Conservation (phyloP, 2,888 invertebrate species). For the Falcaria lacertinaria region DNA sequence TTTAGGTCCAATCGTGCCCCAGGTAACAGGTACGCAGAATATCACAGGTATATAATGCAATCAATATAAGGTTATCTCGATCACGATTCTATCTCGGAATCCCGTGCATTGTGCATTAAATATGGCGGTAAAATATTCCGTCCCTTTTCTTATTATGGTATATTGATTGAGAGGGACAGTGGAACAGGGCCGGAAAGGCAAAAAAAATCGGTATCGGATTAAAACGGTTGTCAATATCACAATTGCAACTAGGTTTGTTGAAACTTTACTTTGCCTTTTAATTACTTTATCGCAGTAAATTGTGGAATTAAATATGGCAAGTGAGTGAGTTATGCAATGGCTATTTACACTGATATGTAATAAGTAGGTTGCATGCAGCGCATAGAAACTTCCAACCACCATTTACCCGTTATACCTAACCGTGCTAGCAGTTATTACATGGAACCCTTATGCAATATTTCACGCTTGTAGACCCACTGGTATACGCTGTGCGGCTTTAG, state of each 20-base stretch:
- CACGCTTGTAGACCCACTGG: too few species aligned
- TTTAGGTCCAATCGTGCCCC: too few species aligned
- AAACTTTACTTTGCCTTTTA: conserved; percentile 27
- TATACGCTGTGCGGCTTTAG: too few species aligned
- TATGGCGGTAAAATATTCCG: background rate
- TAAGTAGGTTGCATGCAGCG: too few species aligned
- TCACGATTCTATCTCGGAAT: background rate
- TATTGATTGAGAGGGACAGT: background rate
- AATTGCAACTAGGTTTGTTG: conserved; percentile 49
- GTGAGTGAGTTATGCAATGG: conserved; percentile 21
- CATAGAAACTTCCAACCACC: too few species aligned
- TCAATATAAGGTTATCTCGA: background rate
- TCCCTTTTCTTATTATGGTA: background rate
- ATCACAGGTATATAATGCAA: background rate
- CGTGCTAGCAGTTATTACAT: too few species aligned
- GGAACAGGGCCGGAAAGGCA: background rate
- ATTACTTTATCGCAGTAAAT: conserved; percentile 48
- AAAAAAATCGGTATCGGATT: too few species aligned
- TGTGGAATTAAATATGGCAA: conserved; percentile 45
- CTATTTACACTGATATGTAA: background rate
- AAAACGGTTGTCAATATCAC: conserved; percentile 37
- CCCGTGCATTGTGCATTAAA: background rate
- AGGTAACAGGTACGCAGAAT: background rate
- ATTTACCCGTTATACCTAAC: too few species aligned
- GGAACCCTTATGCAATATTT: too few species aligned